Conservation (phyloP, 2,797 vertebrate genomes). For the Tadarida brasiliensis region DNA sequence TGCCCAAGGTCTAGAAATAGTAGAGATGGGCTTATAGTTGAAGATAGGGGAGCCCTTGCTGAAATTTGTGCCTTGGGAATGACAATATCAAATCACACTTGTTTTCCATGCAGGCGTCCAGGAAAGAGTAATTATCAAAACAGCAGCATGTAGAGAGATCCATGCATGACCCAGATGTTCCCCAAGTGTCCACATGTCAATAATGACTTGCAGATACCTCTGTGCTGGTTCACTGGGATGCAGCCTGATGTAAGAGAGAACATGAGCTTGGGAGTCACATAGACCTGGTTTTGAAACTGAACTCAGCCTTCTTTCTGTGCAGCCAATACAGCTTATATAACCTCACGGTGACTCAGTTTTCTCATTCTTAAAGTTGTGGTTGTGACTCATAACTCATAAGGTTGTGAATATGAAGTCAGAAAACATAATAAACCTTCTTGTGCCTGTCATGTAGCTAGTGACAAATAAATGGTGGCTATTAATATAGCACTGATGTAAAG, state of each 20-base stretch:
- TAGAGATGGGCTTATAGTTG: not conserved
- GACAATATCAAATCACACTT: not conserved
- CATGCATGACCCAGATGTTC: not conserved
- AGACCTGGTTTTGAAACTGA: not conserved
- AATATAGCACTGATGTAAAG: not conserved
- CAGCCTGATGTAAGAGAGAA: not conserved
- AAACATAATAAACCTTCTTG: not conserved
- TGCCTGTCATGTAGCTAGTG: not conserved
- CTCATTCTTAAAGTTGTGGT: conserved; percentile 10
- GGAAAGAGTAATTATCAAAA: not conserved
- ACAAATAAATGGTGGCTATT: not conserved
- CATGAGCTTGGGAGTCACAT: not conserved
- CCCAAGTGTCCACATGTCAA: not conserved
- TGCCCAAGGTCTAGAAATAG: not conserved
- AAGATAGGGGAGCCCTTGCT: not conserved
- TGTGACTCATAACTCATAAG: not conserved
- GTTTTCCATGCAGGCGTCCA: not conserved
- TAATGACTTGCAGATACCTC: not conserved
- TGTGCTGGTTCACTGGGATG: not conserved
- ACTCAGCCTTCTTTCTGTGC: not conserved
- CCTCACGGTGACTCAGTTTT: not conserved
- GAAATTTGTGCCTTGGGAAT: not conserved
- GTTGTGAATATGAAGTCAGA: not conserved
- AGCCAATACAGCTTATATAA: not conserved
- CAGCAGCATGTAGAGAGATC: not conserved